Base-by-base conservation (phyloP, 2,888 invertebrate species). In the Cephus pygmeus region DNA sequence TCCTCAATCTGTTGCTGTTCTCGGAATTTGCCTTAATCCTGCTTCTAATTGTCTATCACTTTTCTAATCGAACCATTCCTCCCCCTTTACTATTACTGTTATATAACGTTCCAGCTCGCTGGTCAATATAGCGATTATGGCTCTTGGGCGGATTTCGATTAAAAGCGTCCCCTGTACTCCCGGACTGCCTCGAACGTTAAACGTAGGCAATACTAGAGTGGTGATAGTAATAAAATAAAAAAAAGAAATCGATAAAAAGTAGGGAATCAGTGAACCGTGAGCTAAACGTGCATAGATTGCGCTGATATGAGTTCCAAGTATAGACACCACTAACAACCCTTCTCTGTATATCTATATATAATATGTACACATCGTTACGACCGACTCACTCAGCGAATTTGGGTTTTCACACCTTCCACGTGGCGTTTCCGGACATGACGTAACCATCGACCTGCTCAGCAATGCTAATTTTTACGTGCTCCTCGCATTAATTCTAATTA, bases 401-500 rank as follows among this genome's bases (percentile, higher is more conserved):
- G 82, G 77, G 80, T 82, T 85, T 86, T 86, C 87, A 85, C 87
- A 87, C 85, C 86, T 84, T 83, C 81, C 85, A 77, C 76, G 71
- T 56, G 23, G 75, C 81, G 83, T 86, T 86, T 86, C 86, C 86
- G 87, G 86, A 86, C 82, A 81, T 82, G 84, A 87, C 80, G 87
- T 82, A 84, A 83, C 83, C 81, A 69, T 30, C 73, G 35, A 74
- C 30, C 77, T 75, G 68, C 73, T 77, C 69, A 77, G 75, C 83
- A 83, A 87, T 85, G 86, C 86, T 87, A 87, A 87, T 87, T 87
- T 85, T 87, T 84, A 82, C 84, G 83, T 84, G 83, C 81, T 79
- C 35, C 73, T 81, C 83, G 84, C 87, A 87, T 87, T 87, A 87
- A 87, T 87, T 87, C 87, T 84, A 87, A 87, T 87, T 87, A 87